phyloP scores from a whole-genome alignment of 2,797 vertebrate genomes.

The Etheostoma nigrum region DNA sequence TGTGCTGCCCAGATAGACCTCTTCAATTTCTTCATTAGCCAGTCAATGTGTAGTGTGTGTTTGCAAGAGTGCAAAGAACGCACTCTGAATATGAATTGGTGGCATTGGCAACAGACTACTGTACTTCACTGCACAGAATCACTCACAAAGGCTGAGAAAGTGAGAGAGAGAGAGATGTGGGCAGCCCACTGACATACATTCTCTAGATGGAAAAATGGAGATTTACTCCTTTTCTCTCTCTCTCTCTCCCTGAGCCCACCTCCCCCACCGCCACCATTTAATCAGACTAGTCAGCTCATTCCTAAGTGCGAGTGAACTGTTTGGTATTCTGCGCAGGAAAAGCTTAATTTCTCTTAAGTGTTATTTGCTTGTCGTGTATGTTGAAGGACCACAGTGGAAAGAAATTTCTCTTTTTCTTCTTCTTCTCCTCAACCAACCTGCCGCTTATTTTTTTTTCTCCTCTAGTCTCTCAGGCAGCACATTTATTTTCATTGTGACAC shows the following conservation, averaged over 20 bases:
- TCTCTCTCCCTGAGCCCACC: constrained; percentile 31
- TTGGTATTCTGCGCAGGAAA: constrained; percentile 47
- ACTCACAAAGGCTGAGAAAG: constrained; percentile 48
- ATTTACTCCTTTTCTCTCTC: constrained; percentile 55
- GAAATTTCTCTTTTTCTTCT: constrained; percentile 8
- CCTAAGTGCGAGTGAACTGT: constrained; percentile 45
- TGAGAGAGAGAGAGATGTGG: constrained; percentile 64
- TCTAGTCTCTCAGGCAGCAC: constrained; percentile 4
- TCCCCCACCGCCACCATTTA: constrained; percentile 67
- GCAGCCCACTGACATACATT: constrained; percentile 82
- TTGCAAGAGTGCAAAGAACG: constrained; percentile 36
- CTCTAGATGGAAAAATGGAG: constrained; percentile 70
- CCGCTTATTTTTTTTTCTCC: constrained; percentile 29
- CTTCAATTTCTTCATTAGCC: constrained; percentile 58
- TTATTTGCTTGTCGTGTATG: constrained; percentile 20
- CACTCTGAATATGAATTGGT: constrained; percentile 74
- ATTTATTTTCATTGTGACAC: constrained; percentile 48
- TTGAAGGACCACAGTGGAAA: constrained; percentile 32
- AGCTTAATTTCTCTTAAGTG: constrained; percentile 34
- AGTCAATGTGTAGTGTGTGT: constrained; percentile 50
- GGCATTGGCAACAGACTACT: constrained; percentile 66
- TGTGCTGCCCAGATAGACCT: constrained; percentile 34
- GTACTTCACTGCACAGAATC: constrained; percentile 63
- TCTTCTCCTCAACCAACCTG: constrained; percentile 1
- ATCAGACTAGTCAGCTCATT: constrained; percentile 68